These are phyloP conservation scores for Buphagus erythrorhynchus DNA, from an alignment of 2,797 vertebrate species.

Conservation along the genomic window DNA sequence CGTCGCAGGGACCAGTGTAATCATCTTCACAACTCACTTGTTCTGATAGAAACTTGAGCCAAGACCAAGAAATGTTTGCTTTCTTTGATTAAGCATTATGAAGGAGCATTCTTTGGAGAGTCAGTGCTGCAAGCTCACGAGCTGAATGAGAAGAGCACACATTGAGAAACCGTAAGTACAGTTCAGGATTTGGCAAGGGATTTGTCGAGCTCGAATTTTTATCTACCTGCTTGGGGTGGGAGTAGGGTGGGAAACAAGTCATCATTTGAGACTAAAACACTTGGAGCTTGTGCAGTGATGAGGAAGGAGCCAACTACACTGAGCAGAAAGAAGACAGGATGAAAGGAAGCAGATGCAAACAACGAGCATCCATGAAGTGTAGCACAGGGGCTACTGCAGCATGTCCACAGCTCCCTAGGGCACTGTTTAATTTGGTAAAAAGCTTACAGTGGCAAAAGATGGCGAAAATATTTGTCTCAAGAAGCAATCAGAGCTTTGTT, in stretches of 20 bases:
- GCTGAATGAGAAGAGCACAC: not conserved
- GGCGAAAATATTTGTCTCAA: not conserved
- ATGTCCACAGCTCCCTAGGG: not conserved
- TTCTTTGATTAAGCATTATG: not conserved
- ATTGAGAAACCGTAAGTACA: not conserved
- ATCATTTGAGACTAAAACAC: not conserved
- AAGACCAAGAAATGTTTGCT: not conserved
- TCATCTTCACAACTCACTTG: not conserved
- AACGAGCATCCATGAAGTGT: not conserved
- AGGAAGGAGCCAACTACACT: not conserved
- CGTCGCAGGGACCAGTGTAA: not conserved
- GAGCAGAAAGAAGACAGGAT: not conserved
- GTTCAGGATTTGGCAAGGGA: not conserved
- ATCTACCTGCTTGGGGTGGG: not conserved
- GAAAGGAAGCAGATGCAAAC: not conserved
- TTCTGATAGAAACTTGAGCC: not conserved
- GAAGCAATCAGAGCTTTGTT: not conserved
- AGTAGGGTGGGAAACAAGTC: not conserved
- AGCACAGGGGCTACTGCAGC: fast-evolving
- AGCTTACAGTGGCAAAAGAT: not conserved
- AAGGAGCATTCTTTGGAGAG: not conserved
- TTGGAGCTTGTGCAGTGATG: not conserved
- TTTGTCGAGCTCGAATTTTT: not conserved
- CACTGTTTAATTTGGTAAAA: not conserved
- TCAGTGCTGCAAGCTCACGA: not conserved